phyloP scores from a whole-genome alignment of 2,888 invertebrate genomes.

The Drosophila rubida region DNA sequence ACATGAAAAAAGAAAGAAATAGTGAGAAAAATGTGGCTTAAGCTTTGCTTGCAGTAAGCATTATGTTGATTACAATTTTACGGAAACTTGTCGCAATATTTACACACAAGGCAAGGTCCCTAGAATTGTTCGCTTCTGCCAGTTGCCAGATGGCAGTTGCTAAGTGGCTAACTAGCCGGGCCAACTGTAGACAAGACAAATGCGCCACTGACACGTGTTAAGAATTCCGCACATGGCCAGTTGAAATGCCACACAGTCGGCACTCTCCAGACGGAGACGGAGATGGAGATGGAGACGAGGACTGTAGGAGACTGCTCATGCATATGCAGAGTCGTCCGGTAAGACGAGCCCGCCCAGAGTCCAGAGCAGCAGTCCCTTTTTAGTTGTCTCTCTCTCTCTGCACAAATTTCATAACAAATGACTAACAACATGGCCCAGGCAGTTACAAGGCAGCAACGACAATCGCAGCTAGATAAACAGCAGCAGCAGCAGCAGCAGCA shows the following conservation, averaged over 20 bases:
- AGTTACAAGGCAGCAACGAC: slow-evolving; percentile 52
- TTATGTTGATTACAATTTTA: slow-evolving; percentile 32
- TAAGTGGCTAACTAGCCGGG: slow-evolving; percentile 18
- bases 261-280: slow-evolving; percentile 1
- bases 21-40: slow-evolving; percentile 24
- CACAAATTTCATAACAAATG: slow-evolving; percentile 77
- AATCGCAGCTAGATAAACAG: slow-evolving; percentile 71
- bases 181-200: slow-evolving; percentile 57
- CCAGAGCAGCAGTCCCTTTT: slow-evolving; percentile 52
- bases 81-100: slow-evolving; percentile 22
- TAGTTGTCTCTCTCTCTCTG: slow-evolving; percentile 19
- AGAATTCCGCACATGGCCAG: slow-evolving; percentile 72
- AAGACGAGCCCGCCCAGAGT: slow-evolving; percentile 49
- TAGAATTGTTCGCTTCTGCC: slow-evolving; percentile 32
- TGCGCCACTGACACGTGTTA: slow-evolving; percentile 72
- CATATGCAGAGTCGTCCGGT: slow-evolving; percentile 61
- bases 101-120: slow-evolving; percentile 16
- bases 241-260: slow-evolving; percentile 77
- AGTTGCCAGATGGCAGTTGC: slow-evolving; percentile 19
- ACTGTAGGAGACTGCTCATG: slow-evolving; percentile 45
- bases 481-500: slow-evolving; percentile 31
- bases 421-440: slow-evolving; percentile 72
- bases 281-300: background rate
- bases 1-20: background rate
- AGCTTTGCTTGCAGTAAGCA: slow-evolving; percentile 12